Conservation (phyloP, 1,140 invertebrate species). For the Zelostemma sp. region DNA sequence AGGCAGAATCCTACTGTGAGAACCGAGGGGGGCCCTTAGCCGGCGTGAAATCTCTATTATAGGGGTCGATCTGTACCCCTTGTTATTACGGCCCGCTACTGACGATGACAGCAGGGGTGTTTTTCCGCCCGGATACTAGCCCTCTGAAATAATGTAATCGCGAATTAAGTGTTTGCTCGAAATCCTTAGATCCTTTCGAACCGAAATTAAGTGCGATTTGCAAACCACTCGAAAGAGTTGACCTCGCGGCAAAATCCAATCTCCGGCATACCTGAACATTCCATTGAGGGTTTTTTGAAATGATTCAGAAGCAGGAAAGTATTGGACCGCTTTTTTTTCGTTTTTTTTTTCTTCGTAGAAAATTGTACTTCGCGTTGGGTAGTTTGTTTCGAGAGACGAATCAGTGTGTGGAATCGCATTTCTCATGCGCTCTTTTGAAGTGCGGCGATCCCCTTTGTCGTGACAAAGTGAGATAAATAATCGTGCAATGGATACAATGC, state of each 20-base stretch:
- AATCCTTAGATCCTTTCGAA: conserved; percentile 18
- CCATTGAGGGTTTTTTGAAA: background rate
- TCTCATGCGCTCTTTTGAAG: conserved; percentile 5
- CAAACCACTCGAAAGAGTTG: conserved; percentile 10
- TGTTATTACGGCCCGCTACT: conserved; percentile 45
- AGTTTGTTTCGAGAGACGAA: conserved; percentile 1
- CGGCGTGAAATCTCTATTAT: conserved; percentile 71
- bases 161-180: conserved; percentile 65
- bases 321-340: too few species aligned
- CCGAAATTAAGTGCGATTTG: conserved; percentile 4
- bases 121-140: conserved; percentile 36
- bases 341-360: background rate
- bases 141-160: conserved; percentile 63
- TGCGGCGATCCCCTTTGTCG: conserved; percentile 12
- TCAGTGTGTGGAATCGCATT: conserved; percentile 7
- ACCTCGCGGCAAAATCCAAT: background rate
- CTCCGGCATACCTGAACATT: background rate
- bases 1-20: conserved; percentile 66
- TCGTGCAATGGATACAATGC: conserved; percentile 35
- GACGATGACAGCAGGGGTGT: conserved; percentile 62
- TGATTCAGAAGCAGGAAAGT: too few species aligned
- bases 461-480: conserved; percentile 53
- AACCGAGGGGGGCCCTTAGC: conserved; percentile 61
- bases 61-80: conserved; percentile 51
- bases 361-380: too few species aligned